Evolutionary conservation across 2,113 vertebrate species (phyloP), one percentile per base, ranked within the genome.

Genomic region (Erythrocercus mccallii): DNA sequence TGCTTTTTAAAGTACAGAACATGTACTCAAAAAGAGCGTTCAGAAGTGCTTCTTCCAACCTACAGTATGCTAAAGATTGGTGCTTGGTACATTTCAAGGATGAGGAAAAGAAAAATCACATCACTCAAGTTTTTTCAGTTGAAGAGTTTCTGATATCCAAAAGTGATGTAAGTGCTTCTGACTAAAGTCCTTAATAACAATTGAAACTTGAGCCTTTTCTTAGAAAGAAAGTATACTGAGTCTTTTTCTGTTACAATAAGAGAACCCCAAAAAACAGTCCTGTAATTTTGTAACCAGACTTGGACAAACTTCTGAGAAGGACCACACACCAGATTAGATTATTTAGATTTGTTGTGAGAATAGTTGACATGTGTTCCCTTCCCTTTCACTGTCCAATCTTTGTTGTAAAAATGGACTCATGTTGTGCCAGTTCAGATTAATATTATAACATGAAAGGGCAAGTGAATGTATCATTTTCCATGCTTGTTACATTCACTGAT

Each of bases 381-480:
- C 90, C 92, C 73, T 79, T 93, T 96, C 94, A 89, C 83, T 74
- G 65, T 57, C 92, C 87, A 81, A 95, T 86, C 92, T 94, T 93
- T 96, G 86, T 91, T 95, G 86, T 68, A 79, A 81, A 83, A 97
- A 50, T 37, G 58, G 94, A 96, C 92, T 97, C 81, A 97, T 95
- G 95, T 92, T 86, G 88, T 94, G 97, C 97, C 96, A 96, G 74
- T 94, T 95, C 78, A 92, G 96, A 96, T 95, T 90, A 96, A 94
- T 89, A 95, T 79, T 90, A 90, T 82, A 92, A 94, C 96, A 96
- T 95, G 95, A 97, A 97, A 97, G 86, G 79, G 27, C 40, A 74
- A 73, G 80, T n/a, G 40, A 82, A 77, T 94, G 95, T 96, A 89
- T 95, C 90, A 69, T 92, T 94, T 97, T 95, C 94, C 88, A 73